Evolutionary conservation across 2,888 invertebrate species (phyloP).

Genomic region (Theristus sp.): DNA sequence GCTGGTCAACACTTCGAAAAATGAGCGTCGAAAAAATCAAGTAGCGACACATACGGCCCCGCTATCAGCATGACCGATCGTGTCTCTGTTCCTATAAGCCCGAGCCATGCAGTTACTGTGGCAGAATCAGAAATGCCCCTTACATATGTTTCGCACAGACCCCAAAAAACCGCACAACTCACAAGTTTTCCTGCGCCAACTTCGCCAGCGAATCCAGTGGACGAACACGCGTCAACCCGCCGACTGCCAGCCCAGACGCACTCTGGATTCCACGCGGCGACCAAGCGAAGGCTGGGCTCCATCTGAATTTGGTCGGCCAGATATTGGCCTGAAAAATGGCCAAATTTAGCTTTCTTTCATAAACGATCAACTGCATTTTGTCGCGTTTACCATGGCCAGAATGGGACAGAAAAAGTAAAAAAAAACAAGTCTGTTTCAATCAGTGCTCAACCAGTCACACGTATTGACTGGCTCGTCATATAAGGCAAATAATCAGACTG

Average conservation of each 20-base stretch:
- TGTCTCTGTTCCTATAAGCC: no score
- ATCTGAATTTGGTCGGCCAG: constrained; percentile 16
- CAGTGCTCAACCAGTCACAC: no score
- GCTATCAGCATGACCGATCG: no score
- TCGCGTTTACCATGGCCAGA: no score
- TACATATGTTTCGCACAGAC: no score
- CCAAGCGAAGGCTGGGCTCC: constrained; percentile 13
- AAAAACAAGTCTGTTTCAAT: no score
- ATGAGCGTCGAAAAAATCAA: neutral
- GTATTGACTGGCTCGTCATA: no score
- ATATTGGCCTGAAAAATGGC: constrained; percentile 17
- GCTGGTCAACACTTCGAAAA: neutral
- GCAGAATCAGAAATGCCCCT: no score
- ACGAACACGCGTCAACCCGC: constrained; percentile 13
- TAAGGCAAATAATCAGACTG: no score
- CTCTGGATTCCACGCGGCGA: constrained; percentile 22
- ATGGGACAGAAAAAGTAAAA: no score
- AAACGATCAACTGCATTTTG: neutral
- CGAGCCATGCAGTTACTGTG: no score
- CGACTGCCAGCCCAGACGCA: constrained; percentile 12
- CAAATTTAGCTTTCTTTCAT: neutral
- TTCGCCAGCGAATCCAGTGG: neutral
- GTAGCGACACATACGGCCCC: no score
- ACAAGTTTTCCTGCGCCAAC: neutral
- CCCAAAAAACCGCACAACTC: neutral